These are phyloP conservation scores for Opisthograptis luteolata DNA, from an alignment of 2,888 invertebrate genomes.

Conservation along the genomic window DNA sequence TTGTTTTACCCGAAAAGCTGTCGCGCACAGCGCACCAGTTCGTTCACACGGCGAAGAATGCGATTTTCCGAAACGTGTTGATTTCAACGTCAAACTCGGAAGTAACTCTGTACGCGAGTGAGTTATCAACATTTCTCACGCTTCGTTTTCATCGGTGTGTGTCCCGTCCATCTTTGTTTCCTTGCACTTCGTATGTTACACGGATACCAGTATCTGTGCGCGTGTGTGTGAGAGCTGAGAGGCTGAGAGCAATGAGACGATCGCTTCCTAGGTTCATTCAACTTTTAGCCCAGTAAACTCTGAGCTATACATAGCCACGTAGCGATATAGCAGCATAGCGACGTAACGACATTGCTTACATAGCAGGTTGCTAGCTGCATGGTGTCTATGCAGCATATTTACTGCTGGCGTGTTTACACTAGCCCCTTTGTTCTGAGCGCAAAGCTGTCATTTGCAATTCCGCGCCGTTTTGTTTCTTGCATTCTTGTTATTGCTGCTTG, in stretches of 20 bases:
- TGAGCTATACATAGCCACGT: conserved; percentile 61
- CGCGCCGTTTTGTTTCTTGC: conserved; percentile 33
- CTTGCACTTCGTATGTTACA: conserved; percentile 42
- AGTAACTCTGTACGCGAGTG: conserved; percentile 78
- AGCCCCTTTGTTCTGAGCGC: conserved; percentile 52
- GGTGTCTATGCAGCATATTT: conserved; percentile 48
- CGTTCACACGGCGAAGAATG: conserved; percentile 55
- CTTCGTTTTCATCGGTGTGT: conserved; percentile 68
- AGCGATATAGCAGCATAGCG: conserved; percentile 39
- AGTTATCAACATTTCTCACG: conserved; percentile 84
- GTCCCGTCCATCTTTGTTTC: conserved; percentile 65
- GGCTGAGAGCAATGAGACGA: conserved; percentile 75
- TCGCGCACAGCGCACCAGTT: conserved; percentile 49
- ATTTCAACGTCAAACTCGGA: conserved; percentile 70
- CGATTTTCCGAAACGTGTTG: conserved; percentile 54
- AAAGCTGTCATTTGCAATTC: conserved; percentile 46
- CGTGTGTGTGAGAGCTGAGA: conserved; percentile 73
- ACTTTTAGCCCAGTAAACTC: conserved; percentile 85
- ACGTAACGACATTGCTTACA: background rate
- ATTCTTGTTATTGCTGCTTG: conserved; percentile 13
- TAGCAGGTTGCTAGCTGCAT: conserved; percentile 10
- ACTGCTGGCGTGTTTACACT: conserved; percentile 55
- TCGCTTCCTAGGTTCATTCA: conserved; percentile 80
- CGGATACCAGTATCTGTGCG: conserved; percentile 39
- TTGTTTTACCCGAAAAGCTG: conserved; percentile 48